Evolutionary conservation across 2,113 vertebrate genomes (phyloP).

Genomic region (Saguinus midas): DNA sequence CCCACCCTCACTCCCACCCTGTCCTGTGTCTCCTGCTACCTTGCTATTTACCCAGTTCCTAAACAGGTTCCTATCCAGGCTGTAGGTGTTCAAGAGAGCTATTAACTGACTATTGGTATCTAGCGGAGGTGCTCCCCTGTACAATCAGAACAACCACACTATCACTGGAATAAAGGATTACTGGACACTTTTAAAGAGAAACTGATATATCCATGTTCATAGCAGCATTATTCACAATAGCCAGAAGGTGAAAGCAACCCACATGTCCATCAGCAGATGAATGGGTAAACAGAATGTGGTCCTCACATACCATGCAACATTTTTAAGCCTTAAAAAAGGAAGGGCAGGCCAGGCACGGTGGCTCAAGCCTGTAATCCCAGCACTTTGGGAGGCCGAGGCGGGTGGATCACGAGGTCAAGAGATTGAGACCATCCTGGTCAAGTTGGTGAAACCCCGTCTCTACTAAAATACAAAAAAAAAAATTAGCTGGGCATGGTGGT

Average conservation of each 20-base stretch:
- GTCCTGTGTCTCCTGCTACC: background rate
- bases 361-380: no score
- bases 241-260: background rate
- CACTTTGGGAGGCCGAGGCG: no score
- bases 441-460: no score
- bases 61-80: background rate
- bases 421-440: no score
- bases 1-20: background rate
- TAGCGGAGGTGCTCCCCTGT: background rate
- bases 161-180: background rate
- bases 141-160: background rate
- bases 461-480: no score
- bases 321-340: background rate
- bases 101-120: background rate
- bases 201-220: background rate
- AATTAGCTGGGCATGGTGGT: no score
- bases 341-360: background rate
- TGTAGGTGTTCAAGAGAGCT: background rate
- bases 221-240: background rate
- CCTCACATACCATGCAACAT: background rate
- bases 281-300: background rate
- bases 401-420: no score
- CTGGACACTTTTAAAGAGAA: background rate
- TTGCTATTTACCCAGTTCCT: background rate
- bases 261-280: background rate